Evolutionary conservation across 1,140 invertebrate species (phyloP).

Genomic region (Drosophila elegans): DNA sequence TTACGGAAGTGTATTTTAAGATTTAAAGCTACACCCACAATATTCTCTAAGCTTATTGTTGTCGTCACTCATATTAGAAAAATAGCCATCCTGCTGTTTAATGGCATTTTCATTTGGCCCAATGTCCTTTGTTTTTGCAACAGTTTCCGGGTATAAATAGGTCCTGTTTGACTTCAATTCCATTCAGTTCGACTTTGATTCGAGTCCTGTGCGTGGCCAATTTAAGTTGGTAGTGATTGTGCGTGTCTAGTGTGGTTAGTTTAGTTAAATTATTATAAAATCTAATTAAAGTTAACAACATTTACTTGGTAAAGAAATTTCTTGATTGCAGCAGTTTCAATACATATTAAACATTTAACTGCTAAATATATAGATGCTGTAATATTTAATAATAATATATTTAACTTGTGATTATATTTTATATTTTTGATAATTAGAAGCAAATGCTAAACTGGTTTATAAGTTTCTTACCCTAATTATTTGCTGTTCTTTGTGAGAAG

Average conservation of each 20-base stretch:
- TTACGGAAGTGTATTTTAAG: constrained; percentile 1
- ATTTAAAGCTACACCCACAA: neutral
- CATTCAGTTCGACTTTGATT: constrained; percentile 42
- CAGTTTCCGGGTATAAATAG: constrained; percentile 65
- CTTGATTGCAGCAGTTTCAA: too few species aligned
- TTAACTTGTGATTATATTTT: too few species aligned
- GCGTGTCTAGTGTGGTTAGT: constrained; percentile 4
- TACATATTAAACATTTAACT: too few species aligned
- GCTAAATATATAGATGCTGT: too few species aligned
- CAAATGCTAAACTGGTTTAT: too few species aligned
- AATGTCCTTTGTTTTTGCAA: constrained; percentile 9
- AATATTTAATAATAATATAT: too few species aligned
- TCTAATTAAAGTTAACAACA: too few species aligned
- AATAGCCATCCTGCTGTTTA: constrained; percentile 46
- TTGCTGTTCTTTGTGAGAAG: too few species aligned
- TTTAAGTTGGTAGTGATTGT: constrained; percentile 1
- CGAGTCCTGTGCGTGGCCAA: constrained; percentile 25
- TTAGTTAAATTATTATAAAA: too few species aligned
- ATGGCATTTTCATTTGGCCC: constrained; percentile 41
- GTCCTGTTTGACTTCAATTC: constrained; percentile 12
- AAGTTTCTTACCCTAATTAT: too few species aligned
- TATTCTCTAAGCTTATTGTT: constrained; percentile 19
- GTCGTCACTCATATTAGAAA: constrained; percentile 40
- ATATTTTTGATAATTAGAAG: too few species aligned
- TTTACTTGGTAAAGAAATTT: too few species aligned